phyloP scores from a whole-genome alignment of 2,113 vertebrate species.

The Oplegnathus fasciatus region DNA sequence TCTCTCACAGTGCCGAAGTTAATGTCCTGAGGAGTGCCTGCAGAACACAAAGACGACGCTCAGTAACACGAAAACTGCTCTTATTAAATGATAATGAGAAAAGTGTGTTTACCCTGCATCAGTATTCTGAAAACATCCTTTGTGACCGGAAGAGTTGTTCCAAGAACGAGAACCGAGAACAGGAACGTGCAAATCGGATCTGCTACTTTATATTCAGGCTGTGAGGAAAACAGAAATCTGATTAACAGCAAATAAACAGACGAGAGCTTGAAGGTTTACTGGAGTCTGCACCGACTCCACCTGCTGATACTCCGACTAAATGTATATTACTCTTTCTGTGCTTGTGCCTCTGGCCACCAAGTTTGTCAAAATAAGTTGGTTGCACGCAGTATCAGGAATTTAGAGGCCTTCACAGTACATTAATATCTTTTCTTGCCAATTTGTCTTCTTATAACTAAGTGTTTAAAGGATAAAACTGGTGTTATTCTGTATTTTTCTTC shows the following conservation, averaged over 20 bases:
- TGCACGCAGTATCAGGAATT: not conserved
- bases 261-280: not conserved
- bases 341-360: not conserved
- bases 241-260: not conserved
- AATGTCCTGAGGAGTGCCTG: slow-evolving; percentile 87
- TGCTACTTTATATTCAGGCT: slow-evolving; percentile 92
- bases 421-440: too few species aligned
- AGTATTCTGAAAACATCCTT: slow-evolving; percentile 90
- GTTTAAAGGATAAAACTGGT: not conserved
- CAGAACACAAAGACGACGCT: not conserved
- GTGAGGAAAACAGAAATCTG: slow-evolving; percentile 13
- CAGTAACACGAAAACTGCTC: rapidly evolving
- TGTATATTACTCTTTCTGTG: too few species aligned
- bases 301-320: too few species aligned
- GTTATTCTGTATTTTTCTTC: not conserved
- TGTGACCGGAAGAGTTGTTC: slow-evolving; percentile 89
- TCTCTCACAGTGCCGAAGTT: slow-evolving; percentile 83
- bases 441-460: not conserved
- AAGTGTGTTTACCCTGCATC: slow-evolving; percentile 89
- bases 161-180: slow-evolving; percentile 91
- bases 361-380: not conserved
- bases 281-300: not conserved
- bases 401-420: not conserved
- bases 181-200: slow-evolving; percentile 95
- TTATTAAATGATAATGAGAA: rapidly evolving